Percentiles rank a stretch among this genome's conserved stretches.
phyloP scores from a whole-genome alignment of 2,113 vertebrate genomes.

The Protobothrops flavoviridis region DNA sequence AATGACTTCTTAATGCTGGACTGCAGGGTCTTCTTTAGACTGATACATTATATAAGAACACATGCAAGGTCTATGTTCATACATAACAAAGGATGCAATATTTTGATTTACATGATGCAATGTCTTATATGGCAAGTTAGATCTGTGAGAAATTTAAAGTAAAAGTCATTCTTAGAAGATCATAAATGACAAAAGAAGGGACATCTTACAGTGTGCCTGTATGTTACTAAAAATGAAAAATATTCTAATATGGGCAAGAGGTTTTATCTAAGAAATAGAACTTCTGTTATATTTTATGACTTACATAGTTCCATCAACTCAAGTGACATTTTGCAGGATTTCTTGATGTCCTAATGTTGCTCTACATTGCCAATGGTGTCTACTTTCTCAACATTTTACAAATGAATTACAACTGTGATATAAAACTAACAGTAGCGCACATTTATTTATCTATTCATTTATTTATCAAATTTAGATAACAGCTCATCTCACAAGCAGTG shows the following conservation, averaged over 20 bases:
- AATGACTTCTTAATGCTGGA: conserved; percentile 56
- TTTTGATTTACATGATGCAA: conserved; percentile 49
- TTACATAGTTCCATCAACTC: neutral
- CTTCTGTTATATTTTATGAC: neutral
- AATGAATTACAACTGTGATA: neutral
- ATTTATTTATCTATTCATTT: neutral
- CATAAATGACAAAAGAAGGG: conserved; percentile 38
- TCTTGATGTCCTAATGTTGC: neutral
- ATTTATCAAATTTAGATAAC: neutral
- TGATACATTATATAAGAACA: conserved; percentile 49
- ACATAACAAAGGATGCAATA: conserved; percentile 35
- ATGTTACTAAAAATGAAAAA: conserved; percentile 37
- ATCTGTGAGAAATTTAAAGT: conserved; percentile 50
- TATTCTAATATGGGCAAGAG: conserved; percentile 25
- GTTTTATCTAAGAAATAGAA: conserved; percentile 36
- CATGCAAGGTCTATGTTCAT: conserved; percentile 53
- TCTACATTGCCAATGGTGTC: neutral
- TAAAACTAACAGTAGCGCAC: neutral
- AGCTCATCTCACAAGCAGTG: neutral
- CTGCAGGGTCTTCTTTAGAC: conserved; percentile 57
- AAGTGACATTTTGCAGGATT: neutral
- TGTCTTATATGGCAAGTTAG: conserved; percentile 46
- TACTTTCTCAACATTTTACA: neutral
- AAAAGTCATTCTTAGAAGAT: conserved; percentile 40
- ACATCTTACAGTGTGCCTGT: neutral